phyloP scores from a whole-genome alignment of 2,797 vertebrate genomes.

The Setipinna tenuifilis region DNA sequence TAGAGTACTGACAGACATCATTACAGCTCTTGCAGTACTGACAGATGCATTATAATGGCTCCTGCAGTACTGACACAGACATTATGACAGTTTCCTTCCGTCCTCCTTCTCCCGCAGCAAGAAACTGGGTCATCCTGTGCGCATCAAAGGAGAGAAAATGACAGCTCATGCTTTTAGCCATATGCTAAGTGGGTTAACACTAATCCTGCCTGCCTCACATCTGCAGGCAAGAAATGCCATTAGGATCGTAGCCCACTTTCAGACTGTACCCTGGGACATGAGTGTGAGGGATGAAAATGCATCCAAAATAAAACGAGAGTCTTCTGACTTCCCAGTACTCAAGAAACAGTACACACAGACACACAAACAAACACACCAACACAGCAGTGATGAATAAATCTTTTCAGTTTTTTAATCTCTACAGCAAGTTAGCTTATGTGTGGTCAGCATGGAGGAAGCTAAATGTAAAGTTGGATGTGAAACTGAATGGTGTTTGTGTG shows the following conservation, averaged over 20 bases:
- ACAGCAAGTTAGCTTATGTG: constrained; percentile 87
- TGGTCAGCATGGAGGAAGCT: constrained; percentile 81
- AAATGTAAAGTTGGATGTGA: constrained; percentile 76
- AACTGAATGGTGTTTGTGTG: constrained; percentile 65
- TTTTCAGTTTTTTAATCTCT: constrained; percentile 77
- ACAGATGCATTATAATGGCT: too few relatives aligned
- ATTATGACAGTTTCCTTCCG: background rate
- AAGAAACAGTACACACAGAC: background rate
- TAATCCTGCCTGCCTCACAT: background rate
- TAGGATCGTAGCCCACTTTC: background rate
- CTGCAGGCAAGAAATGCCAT: background rate
- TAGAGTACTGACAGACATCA: too few relatives aligned
- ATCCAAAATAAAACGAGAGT: background rate
- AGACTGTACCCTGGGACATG: background rate
- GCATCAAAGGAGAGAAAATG: background rate
- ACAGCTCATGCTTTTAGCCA: constrained; percentile 7
- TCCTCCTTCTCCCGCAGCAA: background rate
- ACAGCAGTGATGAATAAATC: constrained; percentile 71
- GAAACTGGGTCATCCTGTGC: background rate
- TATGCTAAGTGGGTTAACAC: background rate
- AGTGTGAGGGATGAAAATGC: background rate
- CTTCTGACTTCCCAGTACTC: background rate
- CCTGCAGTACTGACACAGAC: too few relatives aligned
- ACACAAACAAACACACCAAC: constrained; percentile 2
- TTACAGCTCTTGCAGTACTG: too few relatives aligned